A percentile compares a stretch with the other conserved stretches of the same genome.
Conservation (phyloP, 2,888 invertebrate genomes). For the Linyphia triangularis region DNA sequence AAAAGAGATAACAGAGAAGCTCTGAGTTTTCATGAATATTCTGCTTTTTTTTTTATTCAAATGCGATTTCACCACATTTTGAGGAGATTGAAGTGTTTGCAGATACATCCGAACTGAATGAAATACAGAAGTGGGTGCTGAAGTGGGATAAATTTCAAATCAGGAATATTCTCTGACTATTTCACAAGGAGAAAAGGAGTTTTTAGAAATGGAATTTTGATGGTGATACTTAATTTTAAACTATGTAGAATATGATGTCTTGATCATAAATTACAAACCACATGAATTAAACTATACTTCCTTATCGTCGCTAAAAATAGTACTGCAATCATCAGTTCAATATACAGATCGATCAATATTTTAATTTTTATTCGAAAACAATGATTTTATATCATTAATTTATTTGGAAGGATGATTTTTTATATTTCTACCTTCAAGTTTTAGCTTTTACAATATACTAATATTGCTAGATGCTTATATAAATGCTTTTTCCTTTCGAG, state of each 20-base stretch:
- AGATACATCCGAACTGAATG: conserved; percentile 21
- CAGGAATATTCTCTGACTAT: neutral
- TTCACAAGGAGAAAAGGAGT: neutral
- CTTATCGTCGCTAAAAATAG: too few relatives aligned
- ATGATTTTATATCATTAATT: too few relatives aligned
- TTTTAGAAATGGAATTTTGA: neutral
- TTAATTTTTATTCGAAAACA: too few relatives aligned
- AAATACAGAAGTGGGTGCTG: conserved; percentile 18
- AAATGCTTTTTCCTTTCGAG: too few relatives aligned
- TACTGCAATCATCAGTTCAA: too few relatives aligned
- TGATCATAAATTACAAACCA: too few relatives aligned
- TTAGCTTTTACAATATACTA: too few relatives aligned
- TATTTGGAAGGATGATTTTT: too few relatives aligned
- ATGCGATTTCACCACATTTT: conserved; percentile 55
- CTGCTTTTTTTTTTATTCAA: conserved; percentile 40
- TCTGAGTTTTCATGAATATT: conserved; percentile 54
- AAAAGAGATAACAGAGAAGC: conserved; percentile 34
- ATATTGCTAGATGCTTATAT: too few relatives aligned
- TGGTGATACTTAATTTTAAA: neutral
- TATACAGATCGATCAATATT: too few relatives aligned
- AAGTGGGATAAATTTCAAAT: neutral
- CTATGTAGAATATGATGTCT: neutral
- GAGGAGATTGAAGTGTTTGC: conserved; percentile 53
- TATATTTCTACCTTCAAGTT: too few relatives aligned
- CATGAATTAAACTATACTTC: too few relatives aligned